phyloP scores from a whole-genome alignment of 2,888 invertebrate species.

The Eulithis testata region DNA sequence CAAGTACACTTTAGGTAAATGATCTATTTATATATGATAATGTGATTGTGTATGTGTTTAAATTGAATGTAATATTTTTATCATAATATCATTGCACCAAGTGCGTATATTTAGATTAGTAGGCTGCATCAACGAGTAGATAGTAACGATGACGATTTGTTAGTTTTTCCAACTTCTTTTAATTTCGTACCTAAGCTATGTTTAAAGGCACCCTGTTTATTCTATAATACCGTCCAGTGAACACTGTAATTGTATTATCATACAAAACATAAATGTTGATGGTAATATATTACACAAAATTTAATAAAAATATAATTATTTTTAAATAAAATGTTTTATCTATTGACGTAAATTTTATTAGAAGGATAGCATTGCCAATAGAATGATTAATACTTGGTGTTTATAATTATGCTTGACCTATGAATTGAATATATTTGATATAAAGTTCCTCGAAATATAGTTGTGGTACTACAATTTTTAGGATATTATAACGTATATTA shows the following conservation, averaged over 20 bases:
- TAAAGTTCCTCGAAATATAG: constrained; percentile 70
- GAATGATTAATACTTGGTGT: constrained; percentile 35
- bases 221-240: constrained; percentile 81
- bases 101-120: constrained; percentile 70
- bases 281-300: constrained; percentile 21
- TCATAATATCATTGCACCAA: constrained; percentile 74
- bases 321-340: constrained; percentile 32
- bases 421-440: constrained; percentile 41
- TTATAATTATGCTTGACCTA: constrained; percentile 34
- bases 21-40: constrained; percentile 57
- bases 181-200: constrained; percentile 58
- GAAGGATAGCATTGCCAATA: constrained; percentile 37
- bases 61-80: constrained; percentile 63
- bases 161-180: constrained; percentile 59
- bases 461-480: constrained; percentile 66
- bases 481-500: constrained; percentile 41
- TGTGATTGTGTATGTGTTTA: constrained; percentile 74
- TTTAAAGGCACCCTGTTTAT: constrained; percentile 66
- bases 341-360: constrained; percentile 48
- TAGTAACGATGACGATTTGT: constrained; percentile 51
- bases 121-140: constrained; percentile 73
- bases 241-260: constrained; percentile 57
- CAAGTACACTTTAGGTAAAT: constrained; percentile 40
- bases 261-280: constrained; percentile 43
- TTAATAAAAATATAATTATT: constrained; percentile 23